Conservation (phyloP, 2,113 vertebrate species). For the human region DNA sequence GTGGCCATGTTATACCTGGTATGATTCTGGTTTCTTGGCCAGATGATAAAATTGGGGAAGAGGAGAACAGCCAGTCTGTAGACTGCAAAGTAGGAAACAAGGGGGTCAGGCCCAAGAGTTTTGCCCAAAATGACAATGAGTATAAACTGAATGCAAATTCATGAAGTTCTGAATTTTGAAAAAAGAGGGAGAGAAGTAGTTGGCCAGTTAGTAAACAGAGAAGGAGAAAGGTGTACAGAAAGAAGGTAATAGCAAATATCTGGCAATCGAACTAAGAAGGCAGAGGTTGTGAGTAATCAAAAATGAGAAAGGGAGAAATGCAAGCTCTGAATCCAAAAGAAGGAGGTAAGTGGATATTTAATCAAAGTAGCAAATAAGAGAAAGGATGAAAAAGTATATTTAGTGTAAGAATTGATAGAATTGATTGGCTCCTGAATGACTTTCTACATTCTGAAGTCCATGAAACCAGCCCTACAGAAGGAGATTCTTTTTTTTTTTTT, state of each 20-base stretch:
- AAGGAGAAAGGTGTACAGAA: neutral
- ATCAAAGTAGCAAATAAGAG: neutral
- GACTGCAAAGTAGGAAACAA: neutral
- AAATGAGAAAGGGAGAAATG: neutral
- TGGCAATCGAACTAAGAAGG: neutral
- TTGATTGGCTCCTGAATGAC: neutral
- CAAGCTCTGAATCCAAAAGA: neutral
- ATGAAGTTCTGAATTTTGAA: neutral
- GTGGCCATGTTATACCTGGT: neutral
- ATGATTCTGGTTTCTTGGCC: neutral
- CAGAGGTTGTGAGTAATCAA: neutral
- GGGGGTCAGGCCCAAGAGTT: neutral
- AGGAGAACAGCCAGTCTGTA: neutral
- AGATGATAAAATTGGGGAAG: neutral
- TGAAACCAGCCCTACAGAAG: neutral
- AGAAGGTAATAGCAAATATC: neutral
- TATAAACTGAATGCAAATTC: neutral
- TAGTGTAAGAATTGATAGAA: neutral
- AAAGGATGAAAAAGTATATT: neutral
- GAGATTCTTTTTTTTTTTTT: constrained; percentile 21
- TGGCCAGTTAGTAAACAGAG: neutral
- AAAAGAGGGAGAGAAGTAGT: neutral
- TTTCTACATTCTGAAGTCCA: neutral
- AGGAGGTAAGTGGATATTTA: neutral
- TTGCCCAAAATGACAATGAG: neutral